Evolutionary conservation across 2,888 invertebrate species (phyloP).

Genomic region (Yponomeuta cagnagella): DNA sequence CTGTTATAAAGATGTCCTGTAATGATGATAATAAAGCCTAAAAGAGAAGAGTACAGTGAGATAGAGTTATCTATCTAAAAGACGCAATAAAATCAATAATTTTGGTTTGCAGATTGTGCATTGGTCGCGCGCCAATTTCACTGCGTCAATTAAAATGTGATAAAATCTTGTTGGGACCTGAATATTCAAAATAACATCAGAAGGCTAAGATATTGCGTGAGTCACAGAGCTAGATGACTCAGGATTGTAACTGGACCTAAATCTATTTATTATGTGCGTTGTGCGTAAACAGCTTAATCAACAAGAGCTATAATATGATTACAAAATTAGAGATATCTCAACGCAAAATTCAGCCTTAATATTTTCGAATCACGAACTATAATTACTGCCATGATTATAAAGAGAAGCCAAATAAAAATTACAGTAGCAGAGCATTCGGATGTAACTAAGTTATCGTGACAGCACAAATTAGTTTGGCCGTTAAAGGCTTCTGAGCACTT

Average conservation of each 20-base stretch:
- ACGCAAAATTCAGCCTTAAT: not conserved
- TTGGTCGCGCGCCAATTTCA: not conserved
- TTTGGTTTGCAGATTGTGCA: not conserved
- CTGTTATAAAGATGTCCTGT: not conserved
- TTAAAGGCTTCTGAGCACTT: conserved; percentile 7
- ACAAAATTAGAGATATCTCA: not conserved
- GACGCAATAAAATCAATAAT: not conserved
- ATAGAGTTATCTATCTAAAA: not conserved
- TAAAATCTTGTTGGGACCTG: not conserved
- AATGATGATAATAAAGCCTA: not conserved
- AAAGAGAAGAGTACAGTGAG: not conserved
- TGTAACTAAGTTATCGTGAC: conserved; percentile 10
- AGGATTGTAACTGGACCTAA: not conserved
- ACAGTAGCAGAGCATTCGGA: not conserved
- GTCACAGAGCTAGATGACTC: not conserved
- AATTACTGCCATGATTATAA: not conserved
- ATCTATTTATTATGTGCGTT: not conserved
- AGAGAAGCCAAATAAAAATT: conserved; percentile 4
- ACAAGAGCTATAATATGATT: not conserved
- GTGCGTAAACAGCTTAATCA: not conserved
- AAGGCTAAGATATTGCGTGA: conserved; percentile 1
- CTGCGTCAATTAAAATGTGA: not conserved
- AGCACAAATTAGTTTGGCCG: conserved; percentile 3
- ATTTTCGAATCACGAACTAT: conserved; percentile 3
- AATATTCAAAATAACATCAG: not conserved